These are phyloP conservation scores for Spea hammondii DNA, from an alignment of 2,797 vertebrate genomes.

Conservation along the genomic window DNA sequence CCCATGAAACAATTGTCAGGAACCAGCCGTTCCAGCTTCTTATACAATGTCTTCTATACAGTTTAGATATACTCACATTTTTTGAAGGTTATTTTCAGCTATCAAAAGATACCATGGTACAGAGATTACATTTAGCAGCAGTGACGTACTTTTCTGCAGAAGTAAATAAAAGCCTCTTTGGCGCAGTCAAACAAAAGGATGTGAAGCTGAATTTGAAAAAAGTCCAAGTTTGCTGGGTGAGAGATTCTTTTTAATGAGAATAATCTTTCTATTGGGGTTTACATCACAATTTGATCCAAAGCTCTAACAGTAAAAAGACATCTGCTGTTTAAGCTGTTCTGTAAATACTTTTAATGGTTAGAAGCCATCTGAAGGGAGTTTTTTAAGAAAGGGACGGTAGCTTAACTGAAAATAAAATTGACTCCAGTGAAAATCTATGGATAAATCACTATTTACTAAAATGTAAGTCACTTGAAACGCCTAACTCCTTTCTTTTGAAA, in stretches of 20 bases:
- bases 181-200: constrained; percentile 58
- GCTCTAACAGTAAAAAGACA: constrained; percentile 70
- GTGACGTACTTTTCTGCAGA: constrained; percentile 18
- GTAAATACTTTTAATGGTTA: constrained; percentile 81
- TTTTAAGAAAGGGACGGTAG: constrained; percentile 60
- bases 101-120: not conserved
- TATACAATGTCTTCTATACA: too few relatives aligned
- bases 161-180: constrained; percentile 50
- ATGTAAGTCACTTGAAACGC: constrained; percentile 37
- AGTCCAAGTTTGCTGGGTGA: constrained; percentile 63
- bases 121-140: constrained; percentile 17
- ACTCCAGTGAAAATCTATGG: constrained; percentile 47
- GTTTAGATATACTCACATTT: too few relatives aligned
- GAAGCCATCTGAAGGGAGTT: constrained; percentile 76
- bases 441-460: constrained; percentile 51
- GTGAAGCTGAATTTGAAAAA: constrained; percentile 62
- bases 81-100: too few relatives aligned
- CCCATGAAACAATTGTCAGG: too few relatives aligned
- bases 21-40: too few relatives aligned
- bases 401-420: constrained; percentile 51
- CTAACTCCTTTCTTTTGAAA: constrained; percentile 41
- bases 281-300: constrained; percentile 76
- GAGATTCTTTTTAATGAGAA: constrained; percentile 68
- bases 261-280: constrained; percentile 69
- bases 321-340: constrained; percentile 79